Evolutionary conservation across 2,888 invertebrate genomes (phyloP), one percentile per base, ranked within the genome.

Genomic region (Aricia artaxerxes): DNA sequence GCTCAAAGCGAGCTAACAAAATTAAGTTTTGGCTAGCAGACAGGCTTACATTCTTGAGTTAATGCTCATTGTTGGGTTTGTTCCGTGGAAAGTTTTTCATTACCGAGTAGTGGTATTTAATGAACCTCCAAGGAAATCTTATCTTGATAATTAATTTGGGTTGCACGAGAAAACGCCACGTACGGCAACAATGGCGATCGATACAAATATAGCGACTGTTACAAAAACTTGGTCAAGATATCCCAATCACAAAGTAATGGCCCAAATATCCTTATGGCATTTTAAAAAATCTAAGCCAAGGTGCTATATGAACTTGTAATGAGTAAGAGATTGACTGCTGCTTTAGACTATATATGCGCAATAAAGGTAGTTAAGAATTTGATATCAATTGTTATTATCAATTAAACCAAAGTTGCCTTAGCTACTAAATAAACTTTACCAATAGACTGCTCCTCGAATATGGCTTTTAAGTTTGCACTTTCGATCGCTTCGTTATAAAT

Each of bases 81-180:
- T 38, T 69, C 13, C 35, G 69, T 35, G 5, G 35, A 69, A 31
- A 31, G 11, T 31, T 35, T 69, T 69, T 69, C 13, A 69, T 69
- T 69, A 38, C 38, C 69, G 35, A 35, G 5, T 1, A 35, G 69
- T 69, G 13, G 69, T 69, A 31, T 64, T 69, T 69, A 69, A 69
- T 38, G 69, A 16, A 69, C 13, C 69, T 69, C 69, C 69, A 6
- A 38, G 69, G 35, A 38, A 69, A 69, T 69, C 16, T 69, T 35
- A 69, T 69, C 35, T 69, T 69, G 69, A 38, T 69, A 69, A 69
- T 69, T 69, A 69, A 69, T 69, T 69, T 69, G 35, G 69, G 69
- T 69, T 69, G 5, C 13, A 69, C 35, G 69, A 38, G 69, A 6
- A 69, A 69, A 69, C 35, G 69, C 16, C 13, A 69, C 69, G 69